A percentile compares a stretch with the other conserved stretches of the same genome.
These are phyloP conservation scores for Melanogrammus aeglefinus DNA, from an alignment of 2,797 vertebrate species.

Conservation along the genomic window DNA sequence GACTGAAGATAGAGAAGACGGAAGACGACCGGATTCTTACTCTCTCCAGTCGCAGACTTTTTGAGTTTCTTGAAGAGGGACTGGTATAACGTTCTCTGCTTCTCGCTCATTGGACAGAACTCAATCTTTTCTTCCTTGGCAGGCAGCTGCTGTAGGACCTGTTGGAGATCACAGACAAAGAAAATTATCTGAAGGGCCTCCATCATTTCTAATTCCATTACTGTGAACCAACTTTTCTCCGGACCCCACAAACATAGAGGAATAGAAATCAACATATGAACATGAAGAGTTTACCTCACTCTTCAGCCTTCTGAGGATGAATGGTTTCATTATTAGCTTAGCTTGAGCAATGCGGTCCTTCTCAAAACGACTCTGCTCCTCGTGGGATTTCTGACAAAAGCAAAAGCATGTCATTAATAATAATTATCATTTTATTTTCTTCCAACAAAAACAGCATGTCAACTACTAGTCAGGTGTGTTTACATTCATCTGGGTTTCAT, in stretches of 20 bases:
- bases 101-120: conserved; percentile 87
- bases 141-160: conserved; percentile 90
- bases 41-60: conserved; percentile 72
- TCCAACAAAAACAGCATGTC: neutral
- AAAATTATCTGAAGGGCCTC: neutral
- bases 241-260: no score
- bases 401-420: conserved; percentile 15
- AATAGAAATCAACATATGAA: neutral
- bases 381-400: conserved; percentile 82
- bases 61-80: conserved; percentile 82
- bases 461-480: neutral
- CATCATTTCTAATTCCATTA: neutral
- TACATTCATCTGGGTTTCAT: neutral
- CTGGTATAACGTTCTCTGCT: conserved; percentile 84
- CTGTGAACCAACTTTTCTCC: no score
- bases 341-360: conserved; percentile 87
- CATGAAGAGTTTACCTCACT: conserved; percentile 77
- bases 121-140: conserved; percentile 84
- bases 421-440: no score
- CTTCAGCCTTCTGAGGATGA: conserved; percentile 93
- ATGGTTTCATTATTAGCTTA: conserved; percentile 96
- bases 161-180: conserved; percentile 9
- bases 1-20: neutral
- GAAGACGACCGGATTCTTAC: conserved; percentile 60
- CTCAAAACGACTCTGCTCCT: conserved; percentile 90